A percentile compares a stretch with the other conserved stretches of the same genome.
phyloP scores from a whole-genome alignment of 1,140 invertebrate species.

The Agraylea sexmaculata region DNA sequence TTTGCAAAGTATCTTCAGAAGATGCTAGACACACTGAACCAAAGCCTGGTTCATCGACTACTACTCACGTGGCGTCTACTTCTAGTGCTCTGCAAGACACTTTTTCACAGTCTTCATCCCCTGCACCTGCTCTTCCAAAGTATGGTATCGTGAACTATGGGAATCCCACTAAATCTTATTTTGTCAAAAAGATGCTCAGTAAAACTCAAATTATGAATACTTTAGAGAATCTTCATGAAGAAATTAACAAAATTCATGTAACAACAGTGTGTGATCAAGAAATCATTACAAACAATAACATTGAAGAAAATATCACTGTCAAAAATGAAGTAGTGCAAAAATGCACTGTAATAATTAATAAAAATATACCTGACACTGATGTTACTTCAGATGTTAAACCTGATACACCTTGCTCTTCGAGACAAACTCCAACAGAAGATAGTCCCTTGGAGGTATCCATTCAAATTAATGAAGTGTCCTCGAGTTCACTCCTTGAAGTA shows the following conservation, averaged over 20 bases:
- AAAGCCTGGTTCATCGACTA: no score
- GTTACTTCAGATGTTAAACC: neutral
- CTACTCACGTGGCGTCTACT: constrained; percentile 4
- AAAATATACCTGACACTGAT: constrained; percentile 1
- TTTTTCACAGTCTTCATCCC: neutral
- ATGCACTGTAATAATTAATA: neutral
- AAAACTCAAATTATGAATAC: constrained; percentile 32
- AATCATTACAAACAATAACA: no score
- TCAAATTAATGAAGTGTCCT: constrained; percentile 49
- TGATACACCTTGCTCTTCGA: constrained; percentile 6
- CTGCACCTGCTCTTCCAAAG: constrained; percentile 9
- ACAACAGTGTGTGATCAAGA: no score
- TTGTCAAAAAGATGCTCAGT: constrained; percentile 33
- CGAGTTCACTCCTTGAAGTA: constrained; percentile 35
- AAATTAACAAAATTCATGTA: constrained; percentile 19
- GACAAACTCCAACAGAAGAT: no score
- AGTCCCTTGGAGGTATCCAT: constrained; percentile 40
- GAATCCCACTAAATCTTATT: constrained; percentile 37
- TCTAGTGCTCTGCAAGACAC: neutral
- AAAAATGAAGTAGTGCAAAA: neutral
- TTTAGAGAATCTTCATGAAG: constrained; percentile 29
- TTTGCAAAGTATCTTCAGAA: no score
- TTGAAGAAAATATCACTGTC: neutral
- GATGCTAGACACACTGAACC: no score
- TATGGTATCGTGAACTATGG: constrained; percentile 33